Evolutionary conservation across 2,888 invertebrate genomes (phyloP).

Genomic region (Cantharis rustica): DNA sequence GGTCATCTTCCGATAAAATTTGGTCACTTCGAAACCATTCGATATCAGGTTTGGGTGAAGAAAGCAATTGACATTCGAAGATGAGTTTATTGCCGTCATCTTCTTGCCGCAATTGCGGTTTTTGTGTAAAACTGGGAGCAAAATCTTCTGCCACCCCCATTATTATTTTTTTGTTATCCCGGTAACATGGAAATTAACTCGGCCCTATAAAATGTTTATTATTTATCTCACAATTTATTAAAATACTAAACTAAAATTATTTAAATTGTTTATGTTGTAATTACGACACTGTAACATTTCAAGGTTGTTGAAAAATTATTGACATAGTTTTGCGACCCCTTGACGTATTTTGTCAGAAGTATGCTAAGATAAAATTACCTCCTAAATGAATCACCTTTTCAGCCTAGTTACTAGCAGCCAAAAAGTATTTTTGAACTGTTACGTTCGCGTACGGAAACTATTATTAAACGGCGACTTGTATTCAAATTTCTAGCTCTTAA

Average conservation of each 20-base stretch:
- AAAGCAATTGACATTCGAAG: conserved; percentile 90
- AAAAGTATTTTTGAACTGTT: conserved; percentile 36
- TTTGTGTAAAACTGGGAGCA: conserved; percentile 98
- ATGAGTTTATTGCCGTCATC: conserved; percentile 94
- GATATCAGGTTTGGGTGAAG: conserved; percentile 87
- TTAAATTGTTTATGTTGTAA: not conserved
- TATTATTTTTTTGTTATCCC: conserved; percentile 49
- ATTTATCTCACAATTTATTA: not conserved
- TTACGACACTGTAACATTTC: not conserved
- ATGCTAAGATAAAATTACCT: conserved; percentile 32
- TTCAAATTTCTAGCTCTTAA: conserved; percentile 16
- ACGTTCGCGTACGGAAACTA: conserved; percentile 33
- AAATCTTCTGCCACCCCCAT: conserved; percentile 93
- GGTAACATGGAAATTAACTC: conserved; percentile 55
- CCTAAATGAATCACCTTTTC: conserved; percentile 36
- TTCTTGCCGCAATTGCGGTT: conserved; percentile 95
- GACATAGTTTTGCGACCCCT: conserved; percentile 22
- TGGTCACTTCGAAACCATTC: conserved; percentile 91
- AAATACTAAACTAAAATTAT: not conserved
- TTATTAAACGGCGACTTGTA: conserved; percentile 32
- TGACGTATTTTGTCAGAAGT: conserved; percentile 21
- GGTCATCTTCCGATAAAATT: conserved; percentile 79
- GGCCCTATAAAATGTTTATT: conserved; percentile 45
- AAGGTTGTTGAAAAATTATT: conserved; percentile 19
- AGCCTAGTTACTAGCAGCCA: conserved; percentile 36